Base-by-base conservation (phyloP, 2,797 vertebrate genomes). In the Ambastaia sidthimunki region DNA sequence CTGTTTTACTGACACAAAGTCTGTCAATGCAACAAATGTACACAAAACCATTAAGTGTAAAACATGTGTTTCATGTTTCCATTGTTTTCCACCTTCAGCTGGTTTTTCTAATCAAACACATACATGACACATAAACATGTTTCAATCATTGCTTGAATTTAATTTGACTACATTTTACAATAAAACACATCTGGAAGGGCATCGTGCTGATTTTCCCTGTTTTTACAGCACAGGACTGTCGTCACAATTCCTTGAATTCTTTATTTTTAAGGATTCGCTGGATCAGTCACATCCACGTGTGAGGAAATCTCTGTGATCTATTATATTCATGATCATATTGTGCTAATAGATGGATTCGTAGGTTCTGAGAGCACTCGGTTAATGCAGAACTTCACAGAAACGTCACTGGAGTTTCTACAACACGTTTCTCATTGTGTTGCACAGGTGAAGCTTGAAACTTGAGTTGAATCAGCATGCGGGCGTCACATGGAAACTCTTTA, bases 151-250 rank as follows among this genome's bases (percentile, higher is more conserved):
- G 12, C 12, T 6, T 15, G 21, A 3, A 0, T 21, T 23, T 59
- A 11, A 28, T 19, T 18, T 6, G 16, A 18, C 37, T 41, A 10
- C 37, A 9, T 41, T 10, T n/a, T n/a, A n/a, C n/a, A n/a, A n/a
- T n/a, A n/a, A n/a, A n/a, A n/a, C 15, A 57, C 55, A 23, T 7
- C 3, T 7, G 60, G 25, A 25, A 18, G 16, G 31, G 25, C 1
- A 13, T 44, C 10, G n/a, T n/a, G n/a, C n/a, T n/a, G n/a, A n/a
- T n/a, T n/a, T n/a, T n/a, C n/a, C n/a, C n/a, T n/a, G n/a, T n/a
- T n/a, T n/a, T n/a, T n/a, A n/a, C n/a, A n/a, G n/a, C n/a, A n/a
- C 41, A 79, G 60, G 69, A 92, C 90, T 74, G 69, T 74, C 71
- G 47, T 80, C 68, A 66, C 60, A 41, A 60, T 85, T 83, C 81